phyloP scores from a whole-genome alignment of 2,113 vertebrate genomes.

The Cyprinodon variegatus region DNA sequence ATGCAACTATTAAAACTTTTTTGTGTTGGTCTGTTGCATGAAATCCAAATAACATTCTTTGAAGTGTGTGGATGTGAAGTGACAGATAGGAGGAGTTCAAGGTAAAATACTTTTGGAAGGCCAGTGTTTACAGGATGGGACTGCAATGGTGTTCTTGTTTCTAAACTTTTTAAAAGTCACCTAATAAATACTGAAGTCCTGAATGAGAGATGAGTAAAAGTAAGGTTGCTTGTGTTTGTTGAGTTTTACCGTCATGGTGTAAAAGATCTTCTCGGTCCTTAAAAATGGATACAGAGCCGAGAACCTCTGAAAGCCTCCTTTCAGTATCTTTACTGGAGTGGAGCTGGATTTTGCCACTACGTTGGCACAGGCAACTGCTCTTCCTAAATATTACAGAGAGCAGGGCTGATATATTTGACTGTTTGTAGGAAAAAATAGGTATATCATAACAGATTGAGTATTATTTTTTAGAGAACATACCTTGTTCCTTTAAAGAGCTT shows the following conservation, averaged over 20 bases:
- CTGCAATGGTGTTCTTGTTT: too few relatives aligned
- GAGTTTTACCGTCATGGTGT: constrained; percentile 83
- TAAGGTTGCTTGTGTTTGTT: not conserved
- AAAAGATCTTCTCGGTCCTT: constrained; percentile 82
- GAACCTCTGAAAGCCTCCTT: constrained; percentile 83
- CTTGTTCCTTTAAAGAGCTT: constrained; percentile 56
- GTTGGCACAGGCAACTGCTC: constrained; percentile 65
- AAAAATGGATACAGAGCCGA: constrained; percentile 83
- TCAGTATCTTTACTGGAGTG: constrained; percentile 76
- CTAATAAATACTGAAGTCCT: not conserved
- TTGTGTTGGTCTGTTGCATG: too few relatives aligned
- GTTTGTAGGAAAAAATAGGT: not conserved
- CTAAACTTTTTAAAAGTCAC: not conserved
- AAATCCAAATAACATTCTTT: too few relatives aligned
- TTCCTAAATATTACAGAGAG: constrained; percentile 52
- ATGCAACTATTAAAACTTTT: too few relatives aligned
- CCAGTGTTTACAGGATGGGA: too few relatives aligned
- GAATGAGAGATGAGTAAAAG: not conserved
- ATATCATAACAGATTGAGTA: not conserved
- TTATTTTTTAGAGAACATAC: constrained; percentile 28
- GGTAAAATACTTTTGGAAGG: too few relatives aligned
- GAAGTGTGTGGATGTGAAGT: too few relatives aligned
- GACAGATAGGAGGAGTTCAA: too few relatives aligned
- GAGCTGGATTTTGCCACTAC: constrained; percentile 65
- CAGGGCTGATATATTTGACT: not conserved